These are phyloP conservation scores for Drosophila guanche DNA, from an alignment of 1,140 invertebrate species.

Conservation along the genomic window DNA sequence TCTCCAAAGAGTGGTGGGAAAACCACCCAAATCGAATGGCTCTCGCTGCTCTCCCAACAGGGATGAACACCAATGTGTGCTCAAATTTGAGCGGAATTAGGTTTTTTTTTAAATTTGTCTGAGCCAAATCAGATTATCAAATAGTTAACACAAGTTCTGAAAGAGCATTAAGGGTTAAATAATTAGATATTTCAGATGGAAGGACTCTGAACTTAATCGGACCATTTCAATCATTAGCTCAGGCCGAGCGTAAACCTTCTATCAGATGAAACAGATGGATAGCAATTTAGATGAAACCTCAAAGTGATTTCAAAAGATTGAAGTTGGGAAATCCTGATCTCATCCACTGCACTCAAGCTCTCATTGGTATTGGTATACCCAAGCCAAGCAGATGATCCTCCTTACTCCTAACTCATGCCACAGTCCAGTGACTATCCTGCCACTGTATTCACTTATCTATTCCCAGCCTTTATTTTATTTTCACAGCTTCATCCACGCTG, in stretches of 20 bases:
- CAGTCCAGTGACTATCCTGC: slow-evolving; percentile 3
- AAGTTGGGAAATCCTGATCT: no score
- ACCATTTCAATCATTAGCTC: not conserved
- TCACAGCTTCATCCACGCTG: slow-evolving; percentile 65
- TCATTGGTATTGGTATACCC: no score
- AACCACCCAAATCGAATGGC: no score
- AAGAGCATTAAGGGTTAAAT: slow-evolving; percentile 25
- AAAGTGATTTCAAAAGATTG: no score
- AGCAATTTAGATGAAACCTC: no score
- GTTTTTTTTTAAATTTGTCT: slow-evolving; percentile 29
- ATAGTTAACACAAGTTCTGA: slow-evolving; percentile 23
- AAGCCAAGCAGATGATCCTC: slow-evolving; percentile 17
- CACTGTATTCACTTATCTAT: slow-evolving; percentile 66
- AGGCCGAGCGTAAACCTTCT: no score
- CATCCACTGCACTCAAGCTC: no score
- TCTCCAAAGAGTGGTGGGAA: slow-evolving; percentile 2
- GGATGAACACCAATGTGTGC: slow-evolving; percentile 18
- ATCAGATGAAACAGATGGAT: no score
- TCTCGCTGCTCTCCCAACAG: not conserved
- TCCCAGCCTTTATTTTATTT: slow-evolving; percentile 74
- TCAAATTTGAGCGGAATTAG: slow-evolving; percentile 19
- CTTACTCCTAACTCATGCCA: slow-evolving; percentile 2
- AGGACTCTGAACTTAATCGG: slow-evolving; percentile 12
- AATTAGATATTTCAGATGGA: slow-evolving; percentile 24
- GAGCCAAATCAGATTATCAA: slow-evolving; percentile 34